Conservation (phyloP, 2,888 invertebrate species). For the Pseudanteris insignis region DNA sequence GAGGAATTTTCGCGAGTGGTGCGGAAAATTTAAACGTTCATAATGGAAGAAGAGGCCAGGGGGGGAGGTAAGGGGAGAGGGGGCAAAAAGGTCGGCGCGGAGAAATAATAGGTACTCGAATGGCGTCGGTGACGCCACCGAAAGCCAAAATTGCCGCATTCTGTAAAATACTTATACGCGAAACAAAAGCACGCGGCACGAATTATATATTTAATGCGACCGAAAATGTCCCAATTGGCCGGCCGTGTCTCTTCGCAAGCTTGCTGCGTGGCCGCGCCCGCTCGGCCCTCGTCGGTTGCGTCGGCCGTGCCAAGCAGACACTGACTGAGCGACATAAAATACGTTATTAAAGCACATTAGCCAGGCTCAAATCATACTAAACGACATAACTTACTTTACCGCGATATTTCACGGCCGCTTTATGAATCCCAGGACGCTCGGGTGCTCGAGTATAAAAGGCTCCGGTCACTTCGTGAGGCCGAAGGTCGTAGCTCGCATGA, state of each 20-base stretch:
- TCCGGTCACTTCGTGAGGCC: conserved; percentile 45
- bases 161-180: conserved; percentile 41
- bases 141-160: conserved; percentile 38
- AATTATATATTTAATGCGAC: conserved; percentile 49
- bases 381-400: conserved; percentile 55
- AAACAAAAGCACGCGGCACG: conserved; percentile 42
- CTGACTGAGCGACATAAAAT: conserved; percentile 49
- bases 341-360: conserved; percentile 55
- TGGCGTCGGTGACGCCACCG: conserved; percentile 24
- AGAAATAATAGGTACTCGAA: conserved; percentile 37
- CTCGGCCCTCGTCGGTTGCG: conserved; percentile 20
- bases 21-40: too few species aligned
- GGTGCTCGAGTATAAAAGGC: conserved; percentile 50
- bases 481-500: conserved; percentile 46
- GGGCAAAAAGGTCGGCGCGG: conserved; percentile 29
- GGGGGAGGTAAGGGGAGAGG: too few species aligned
- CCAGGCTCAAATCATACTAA: conserved; percentile 54
- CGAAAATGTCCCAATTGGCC: conserved; percentile 50
- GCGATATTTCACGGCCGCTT: conserved; percentile 54
- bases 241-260: conserved; percentile 33
- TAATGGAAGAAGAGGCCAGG: too few species aligned
- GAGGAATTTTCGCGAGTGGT: too few species aligned
- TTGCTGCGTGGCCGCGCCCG: conserved; percentile 12
- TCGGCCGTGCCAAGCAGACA: conserved; percentile 31
- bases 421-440: conserved; percentile 51